These are phyloP conservation scores for Brachylomia viminalis DNA, from an alignment of 2,888 invertebrate species.

Conservation along the genomic window DNA sequence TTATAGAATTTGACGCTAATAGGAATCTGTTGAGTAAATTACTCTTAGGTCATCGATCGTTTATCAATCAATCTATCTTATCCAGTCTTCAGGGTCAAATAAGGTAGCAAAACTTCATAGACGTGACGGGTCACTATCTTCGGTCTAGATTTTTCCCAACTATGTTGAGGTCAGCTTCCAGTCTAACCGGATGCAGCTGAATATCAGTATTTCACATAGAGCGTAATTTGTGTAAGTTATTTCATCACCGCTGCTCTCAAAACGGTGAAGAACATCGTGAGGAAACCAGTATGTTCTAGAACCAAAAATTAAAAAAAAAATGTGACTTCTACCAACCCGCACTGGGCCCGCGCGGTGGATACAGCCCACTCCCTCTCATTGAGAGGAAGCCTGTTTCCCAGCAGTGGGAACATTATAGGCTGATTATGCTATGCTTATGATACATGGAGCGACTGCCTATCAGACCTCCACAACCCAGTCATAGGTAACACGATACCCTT, in stretches of 20 bases:
- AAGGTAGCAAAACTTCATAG: not conserved
- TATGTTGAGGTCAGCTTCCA: not conserved
- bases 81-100: not conserved
- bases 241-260: no score
- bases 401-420: no score
- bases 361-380: no score
- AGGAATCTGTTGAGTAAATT: not conserved
- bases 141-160: not conserved
- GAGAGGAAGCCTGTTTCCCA: no score
- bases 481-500: no score
- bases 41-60: constrained; percentile 4
- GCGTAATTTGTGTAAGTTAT: no score
- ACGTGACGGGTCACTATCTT: not conserved
- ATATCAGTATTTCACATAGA: not conserved
- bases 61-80: not conserved
- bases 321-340: no score
- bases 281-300: no score
- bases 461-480: not conserved
- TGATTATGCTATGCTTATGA: no score
- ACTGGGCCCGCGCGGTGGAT: no score
- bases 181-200: not conserved
- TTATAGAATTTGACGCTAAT: not conserved
- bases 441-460: not conserved
- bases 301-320: no score
- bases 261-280: no score